Evolutionary conservation across 2,888 invertebrate species (phyloP), one percentile per base, ranked within the genome.

Genomic region (Drosophila bunnanda): DNA sequence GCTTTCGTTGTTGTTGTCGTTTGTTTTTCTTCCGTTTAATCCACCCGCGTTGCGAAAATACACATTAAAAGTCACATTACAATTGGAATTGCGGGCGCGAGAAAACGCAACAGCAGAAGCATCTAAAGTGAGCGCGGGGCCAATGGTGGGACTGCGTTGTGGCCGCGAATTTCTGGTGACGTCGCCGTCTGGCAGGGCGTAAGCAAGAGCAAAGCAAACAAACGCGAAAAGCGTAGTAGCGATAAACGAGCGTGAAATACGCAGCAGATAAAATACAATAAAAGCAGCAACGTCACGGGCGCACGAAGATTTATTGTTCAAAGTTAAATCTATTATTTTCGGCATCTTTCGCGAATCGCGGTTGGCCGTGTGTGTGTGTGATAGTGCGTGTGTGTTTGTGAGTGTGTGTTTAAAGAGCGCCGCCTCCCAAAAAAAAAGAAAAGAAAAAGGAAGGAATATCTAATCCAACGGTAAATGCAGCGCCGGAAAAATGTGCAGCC

Each of bases 401-500:
- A 61, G 38, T 74, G 50, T 46, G 46, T 57, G 50, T 32, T 52
- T 22, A 10, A 52, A 52, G 32, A 50, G 50, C 50, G 32, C 34
- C 44, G 38, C 39, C 20, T 22, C 57, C 59, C 66, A 61, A 69
- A 52, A 72, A 66, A 77, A 61, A 72, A 57, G 70, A 74, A 76
- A n/a, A n/a, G n/a, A 61, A 71, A 57, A 75, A 76, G 74, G 70
- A 50, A 52, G 50, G 34, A 34, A 52, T 50, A 50, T 52, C 50
- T 34, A 89, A 88, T 76, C 82, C 89, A 92, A 92, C 92, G 79
- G 90, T 92, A 91, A 91, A 91, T 91, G 91, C 90, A 89, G 85
- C 76, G 80, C 79, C 79, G 89, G 70, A 82, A 89, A 89, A 89
- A 91, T 91, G 92, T 85, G 86, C 88, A 88, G 93, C 85, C 92